Evolutionary conservation across 2,797 vertebrate genomes (phyloP), one percentile per base, ranked within the genome.

Genomic region (Halcyon smyrnensis): DNA sequence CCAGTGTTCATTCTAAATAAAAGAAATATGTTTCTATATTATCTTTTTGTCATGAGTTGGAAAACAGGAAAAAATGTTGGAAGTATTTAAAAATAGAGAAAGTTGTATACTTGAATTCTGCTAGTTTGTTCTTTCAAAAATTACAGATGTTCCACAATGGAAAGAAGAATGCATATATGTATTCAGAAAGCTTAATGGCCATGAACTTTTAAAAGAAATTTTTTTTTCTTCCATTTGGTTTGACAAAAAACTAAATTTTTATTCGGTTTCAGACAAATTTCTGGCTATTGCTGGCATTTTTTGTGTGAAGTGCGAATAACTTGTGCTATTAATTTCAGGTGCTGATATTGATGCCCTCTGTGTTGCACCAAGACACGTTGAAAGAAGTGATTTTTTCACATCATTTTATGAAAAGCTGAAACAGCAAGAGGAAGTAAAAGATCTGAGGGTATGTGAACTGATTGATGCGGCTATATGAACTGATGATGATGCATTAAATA

Each of bases 291-390:
- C 11, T 94, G 37, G 0, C 8, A 21, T 75, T 81, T 45, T 8
- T 7, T 46, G 8, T 50, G 8, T 65, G 17, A 68, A 62, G 3
- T 75, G 36, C 73, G 8, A 76, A 8, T 81, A 91, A 53, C 30
- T 81, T 93, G 12, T 84, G 16, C 36, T 91, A 60, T 70, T 90
- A 63, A 84, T 97, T 98, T 93, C 92, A 99, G 99, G 98, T 97
- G 98, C 99, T 96, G 99, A 99, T 98, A 99, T 99, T 82, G 99
- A 99, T 95, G 98, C 98, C 12, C 98, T 99, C 36, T 99, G 99
- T 96, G 98, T 99, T 60, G 98, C 98, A 73, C 99, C 99, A 64
- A 98, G 98, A 83, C 99, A 99, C 90, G 98, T 99, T 84, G 98
- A 99, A 93, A 98, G 99, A 93, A 97, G 98, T 60, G 98, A 99